phyloP scores from a whole-genome alignment of 2,113 vertebrate species.

The Aegotheles bennettii region DNA sequence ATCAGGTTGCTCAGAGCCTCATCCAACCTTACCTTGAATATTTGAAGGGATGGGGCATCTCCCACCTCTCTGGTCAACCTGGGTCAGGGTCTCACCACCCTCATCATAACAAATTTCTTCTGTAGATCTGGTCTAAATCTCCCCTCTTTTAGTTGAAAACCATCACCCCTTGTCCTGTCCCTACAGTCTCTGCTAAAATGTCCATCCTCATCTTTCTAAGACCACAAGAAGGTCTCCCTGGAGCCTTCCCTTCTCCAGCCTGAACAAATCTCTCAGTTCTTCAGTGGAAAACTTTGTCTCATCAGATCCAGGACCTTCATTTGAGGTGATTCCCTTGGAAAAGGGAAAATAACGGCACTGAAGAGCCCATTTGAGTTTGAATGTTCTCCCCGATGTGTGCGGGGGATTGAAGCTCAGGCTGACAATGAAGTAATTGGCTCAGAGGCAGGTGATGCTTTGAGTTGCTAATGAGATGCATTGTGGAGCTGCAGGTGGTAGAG shows the following conservation, averaged over 20 bases:
- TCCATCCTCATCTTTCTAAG: too few species aligned
- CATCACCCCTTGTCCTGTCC: accelerated
- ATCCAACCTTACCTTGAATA: accelerated
- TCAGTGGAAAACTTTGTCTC: not conserved
- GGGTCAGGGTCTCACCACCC: accelerated
- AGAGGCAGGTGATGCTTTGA: not conserved
- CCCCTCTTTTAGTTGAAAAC: not conserved
- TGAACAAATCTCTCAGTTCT: not conserved
- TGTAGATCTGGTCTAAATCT: accelerated
- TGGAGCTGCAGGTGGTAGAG: not conserved
- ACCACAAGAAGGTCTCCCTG: accelerated
- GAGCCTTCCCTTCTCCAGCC: not conserved
- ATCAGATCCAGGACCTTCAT: not conserved
- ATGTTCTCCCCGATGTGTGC: not conserved
- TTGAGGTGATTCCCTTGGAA: not conserved
- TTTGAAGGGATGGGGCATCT: not conserved
- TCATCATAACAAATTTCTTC: accelerated
- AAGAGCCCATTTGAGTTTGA: not conserved
- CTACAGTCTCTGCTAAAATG: not conserved
- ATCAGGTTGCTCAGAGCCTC: accelerated
- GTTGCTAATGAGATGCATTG: not conserved
- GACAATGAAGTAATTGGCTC: not conserved
- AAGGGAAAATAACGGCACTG: not conserved
- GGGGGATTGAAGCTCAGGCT: not conserved
- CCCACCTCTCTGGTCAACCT: not conserved